Evolutionary conservation across 1,140 invertebrate genomes (phyloP), one percentile per base, ranked within the genome.

Genomic region (Dysdera silvatica): DNA sequence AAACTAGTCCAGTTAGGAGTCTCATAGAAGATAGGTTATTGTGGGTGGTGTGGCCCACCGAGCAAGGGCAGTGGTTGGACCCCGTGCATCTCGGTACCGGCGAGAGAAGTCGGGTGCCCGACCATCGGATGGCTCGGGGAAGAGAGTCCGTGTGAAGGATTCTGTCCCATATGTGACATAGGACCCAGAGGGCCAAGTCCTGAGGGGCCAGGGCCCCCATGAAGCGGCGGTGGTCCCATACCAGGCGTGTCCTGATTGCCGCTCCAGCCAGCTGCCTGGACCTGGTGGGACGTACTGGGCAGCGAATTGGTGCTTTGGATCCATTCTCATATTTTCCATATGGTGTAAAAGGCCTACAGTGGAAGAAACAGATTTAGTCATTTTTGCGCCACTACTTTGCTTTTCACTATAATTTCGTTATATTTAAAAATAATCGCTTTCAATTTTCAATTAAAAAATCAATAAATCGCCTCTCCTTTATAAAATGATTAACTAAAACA

Each of bases 301-400:
- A 32, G 91, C 91, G 73, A 94, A 94, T 74, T 94, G 91, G 82
- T 94, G 91, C 77, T 94, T 95, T 3, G 91, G 90, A 77, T 95
- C 91, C 89, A 93, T 94, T 71, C 91, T 83, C 91, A 94, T 94
- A 73, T 93, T 89, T 73, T 95, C 91, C 91, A 95, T 94, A 74
- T 95, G 91, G 64, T 86, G 88, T 54, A 95, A 80, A 26, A 95
- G 80, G 74, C 90, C 91, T 94, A 77, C 33, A 74, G 73, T 68
- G n/a, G n/a, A n/a, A n/a, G n/a, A n/a, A n/a, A n/a, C n/a, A n/a
- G n/a, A n/a, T n/a, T n/a, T n/a, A n/a, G n/a, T n/a, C n/a, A n/a
- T n/a, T n/a, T n/a, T n/a, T n/a, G n/a, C n/a, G n/a, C n/a, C n/a
- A n/a, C n/a, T n/a, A n/a, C n/a, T n/a, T n/a, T n/a, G n/a, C n/a